Evolutionary conservation across 2,113 vertebrate species (phyloP).

Genomic region (Setophaga petechia): DNA sequence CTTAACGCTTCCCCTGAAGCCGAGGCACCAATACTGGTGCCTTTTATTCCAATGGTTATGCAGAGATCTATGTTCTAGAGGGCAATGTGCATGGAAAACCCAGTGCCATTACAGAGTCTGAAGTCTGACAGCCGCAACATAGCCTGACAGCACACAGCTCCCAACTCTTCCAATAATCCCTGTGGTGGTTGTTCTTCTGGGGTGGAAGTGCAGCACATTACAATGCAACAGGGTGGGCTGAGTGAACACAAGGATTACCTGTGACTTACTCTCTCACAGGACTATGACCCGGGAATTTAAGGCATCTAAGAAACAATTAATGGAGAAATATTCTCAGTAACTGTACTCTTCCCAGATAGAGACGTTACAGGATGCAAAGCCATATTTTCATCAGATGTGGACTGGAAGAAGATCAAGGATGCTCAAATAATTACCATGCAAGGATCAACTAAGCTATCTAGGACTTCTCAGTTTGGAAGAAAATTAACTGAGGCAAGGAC

Average conservation of each 20-base stretch:
- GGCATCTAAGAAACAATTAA: background rate
- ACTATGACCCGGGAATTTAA: background rate
- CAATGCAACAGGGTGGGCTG: background rate
- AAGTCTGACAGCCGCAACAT: background rate
- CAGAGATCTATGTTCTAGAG: background rate
- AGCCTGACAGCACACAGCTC: background rate
- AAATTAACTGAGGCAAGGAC: background rate
- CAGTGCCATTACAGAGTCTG: background rate
- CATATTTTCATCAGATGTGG: background rate
- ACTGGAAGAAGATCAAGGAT: background rate
- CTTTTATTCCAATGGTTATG: background rate
- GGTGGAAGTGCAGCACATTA: background rate
- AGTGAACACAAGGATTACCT: background rate
- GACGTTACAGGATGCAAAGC: background rate
- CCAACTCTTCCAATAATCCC: background rate
- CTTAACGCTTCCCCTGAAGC: background rate
- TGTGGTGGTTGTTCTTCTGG: background rate
- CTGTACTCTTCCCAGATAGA: background rate
- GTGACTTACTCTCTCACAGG: background rate
- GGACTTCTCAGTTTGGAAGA: background rate
- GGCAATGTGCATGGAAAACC: background rate
- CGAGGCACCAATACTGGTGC: background rate
- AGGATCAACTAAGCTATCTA: background rate
- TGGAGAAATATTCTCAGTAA: background rate
- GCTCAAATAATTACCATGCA: background rate